phyloP scores from a whole-genome alignment of 2,888 invertebrate species.

The Pteria penguin region DNA sequence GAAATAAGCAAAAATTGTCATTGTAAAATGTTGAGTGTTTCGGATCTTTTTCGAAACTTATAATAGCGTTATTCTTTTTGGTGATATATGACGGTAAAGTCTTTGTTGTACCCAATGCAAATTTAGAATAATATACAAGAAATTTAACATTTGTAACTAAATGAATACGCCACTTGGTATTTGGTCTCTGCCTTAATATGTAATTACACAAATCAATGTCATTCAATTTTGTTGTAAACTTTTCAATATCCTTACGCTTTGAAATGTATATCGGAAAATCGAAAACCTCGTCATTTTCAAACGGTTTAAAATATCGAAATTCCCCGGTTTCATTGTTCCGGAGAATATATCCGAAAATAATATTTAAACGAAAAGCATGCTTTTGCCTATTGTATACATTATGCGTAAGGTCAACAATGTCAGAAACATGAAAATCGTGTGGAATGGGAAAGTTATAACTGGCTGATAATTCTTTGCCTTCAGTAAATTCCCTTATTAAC shows the following conservation, averaged over 20 bases:
- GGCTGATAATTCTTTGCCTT: background rate
- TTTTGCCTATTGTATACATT: background rate
- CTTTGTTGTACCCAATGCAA: no score
- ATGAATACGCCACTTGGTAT: conserved; percentile 2
- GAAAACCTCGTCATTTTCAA: background rate
- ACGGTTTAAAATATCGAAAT: conserved; percentile 3
- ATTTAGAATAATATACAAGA: background rate
- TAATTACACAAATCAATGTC: background rate
- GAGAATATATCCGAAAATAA: background rate
- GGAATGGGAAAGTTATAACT: background rate
- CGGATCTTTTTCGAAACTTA: background rate
- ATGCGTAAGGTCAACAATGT: background rate
- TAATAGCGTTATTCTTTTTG: background rate
- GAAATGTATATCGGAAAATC: background rate
- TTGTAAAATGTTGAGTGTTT: background rate
- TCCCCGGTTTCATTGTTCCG: background rate
- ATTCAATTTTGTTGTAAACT: background rate
- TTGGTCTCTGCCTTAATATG: background rate
- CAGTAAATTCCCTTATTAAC: background rate
- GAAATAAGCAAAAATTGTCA: background rate
- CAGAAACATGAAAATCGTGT: background rate
- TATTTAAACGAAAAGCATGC: background rate
- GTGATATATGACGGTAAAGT: no score
- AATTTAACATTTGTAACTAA: background rate
- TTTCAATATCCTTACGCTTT: background rate